Evolutionary conservation across 2,888 invertebrate species (phyloP).

Genomic region (Hypena proboscidalis): DNA sequence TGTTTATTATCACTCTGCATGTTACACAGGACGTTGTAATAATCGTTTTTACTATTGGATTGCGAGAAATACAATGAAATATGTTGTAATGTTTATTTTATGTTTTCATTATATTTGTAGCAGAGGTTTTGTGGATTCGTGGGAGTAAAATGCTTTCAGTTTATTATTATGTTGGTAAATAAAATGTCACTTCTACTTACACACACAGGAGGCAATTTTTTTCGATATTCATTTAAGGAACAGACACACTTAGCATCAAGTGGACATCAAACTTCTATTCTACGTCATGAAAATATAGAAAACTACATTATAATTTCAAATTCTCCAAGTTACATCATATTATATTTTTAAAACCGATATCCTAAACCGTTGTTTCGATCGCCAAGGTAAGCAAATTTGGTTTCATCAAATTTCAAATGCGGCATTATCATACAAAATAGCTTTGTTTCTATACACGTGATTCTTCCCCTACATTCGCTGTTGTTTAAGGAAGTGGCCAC

Average conservation of each 20-base stretch:
- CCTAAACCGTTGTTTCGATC: slow-evolving; percentile 9
- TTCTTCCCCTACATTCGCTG: slow-evolving; percentile 1
- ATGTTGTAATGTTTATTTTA: background rate
- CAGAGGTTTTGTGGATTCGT: too few species aligned
- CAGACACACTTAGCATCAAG: too few species aligned
- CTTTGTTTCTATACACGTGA: slow-evolving; percentile 27
- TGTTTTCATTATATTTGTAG: background rate
- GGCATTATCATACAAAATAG: slow-evolving; percentile 34
- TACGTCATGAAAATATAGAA: too few species aligned
- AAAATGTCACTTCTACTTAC: too few species aligned
- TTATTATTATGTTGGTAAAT: too few species aligned
- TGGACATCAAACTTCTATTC: too few species aligned
- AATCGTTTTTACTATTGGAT: background rate
- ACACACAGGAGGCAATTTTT: too few species aligned
- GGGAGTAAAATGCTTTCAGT: too few species aligned
- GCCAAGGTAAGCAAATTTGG: slow-evolving; percentile 26
- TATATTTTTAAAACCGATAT: slow-evolving; percentile 5
- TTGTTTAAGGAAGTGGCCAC: slow-evolving; percentile 11
- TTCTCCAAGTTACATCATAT: too few species aligned
- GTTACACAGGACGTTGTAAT: background rate
- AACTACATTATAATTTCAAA: background rate
- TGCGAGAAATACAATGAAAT: background rate
- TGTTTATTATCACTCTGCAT: slow-evolving; percentile 13
- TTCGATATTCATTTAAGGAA: too few species aligned
- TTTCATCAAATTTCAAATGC: slow-evolving; percentile 36